These are phyloP conservation scores for Himalopsyche anomala DNA, from an alignment of 2,888 invertebrate species.

Conservation along the genomic window DNA sequence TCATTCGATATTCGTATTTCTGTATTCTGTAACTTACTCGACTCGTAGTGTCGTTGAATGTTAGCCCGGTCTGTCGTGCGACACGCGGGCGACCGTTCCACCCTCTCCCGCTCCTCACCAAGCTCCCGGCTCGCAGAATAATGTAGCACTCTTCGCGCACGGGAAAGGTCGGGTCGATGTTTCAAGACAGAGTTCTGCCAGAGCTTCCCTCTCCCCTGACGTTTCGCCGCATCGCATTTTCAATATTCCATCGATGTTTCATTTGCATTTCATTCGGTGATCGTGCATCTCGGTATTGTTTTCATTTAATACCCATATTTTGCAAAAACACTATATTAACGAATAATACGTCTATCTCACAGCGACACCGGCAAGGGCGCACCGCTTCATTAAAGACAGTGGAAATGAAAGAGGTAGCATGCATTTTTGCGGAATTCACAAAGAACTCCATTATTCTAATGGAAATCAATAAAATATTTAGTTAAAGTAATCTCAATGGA, in stretches of 20 bases:
- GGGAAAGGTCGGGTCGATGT: constrained; percentile 47
- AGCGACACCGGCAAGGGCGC: constrained; percentile 60
- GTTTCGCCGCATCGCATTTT: constrained; percentile 73
- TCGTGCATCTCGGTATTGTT: constrained; percentile 67
- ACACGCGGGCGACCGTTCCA: constrained; percentile 40
- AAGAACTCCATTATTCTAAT: constrained; percentile 4
- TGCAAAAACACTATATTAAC: constrained; percentile 65
- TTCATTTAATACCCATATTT: constrained; percentile 63
- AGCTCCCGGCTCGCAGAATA: constrained; percentile 60
- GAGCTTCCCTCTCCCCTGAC: constrained; percentile 67
- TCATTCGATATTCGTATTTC: constrained; percentile 52
- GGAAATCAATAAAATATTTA: no score
- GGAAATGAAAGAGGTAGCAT: constrained; percentile 63
- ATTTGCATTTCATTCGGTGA: constrained; percentile 76
- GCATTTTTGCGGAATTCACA: constrained; percentile 60
- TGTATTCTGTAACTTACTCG: constrained; percentile 54
- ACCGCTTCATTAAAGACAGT: constrained; percentile 64
- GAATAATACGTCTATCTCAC: constrained; percentile 61
- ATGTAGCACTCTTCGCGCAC: constrained; percentile 63
- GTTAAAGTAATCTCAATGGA: no score
- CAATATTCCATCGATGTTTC: constrained; percentile 67
- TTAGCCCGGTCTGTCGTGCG: constrained; percentile 61
- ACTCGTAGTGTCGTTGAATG: constrained; percentile 62
- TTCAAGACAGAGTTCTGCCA: constrained; percentile 60
- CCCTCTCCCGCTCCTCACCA: constrained; percentile 47